A percentile compares a stretch with the other conserved stretches of the same genome.
Evolutionary conservation across 2,113 vertebrate species (phyloP).

Genomic region (Atrichornis clamosus): DNA sequence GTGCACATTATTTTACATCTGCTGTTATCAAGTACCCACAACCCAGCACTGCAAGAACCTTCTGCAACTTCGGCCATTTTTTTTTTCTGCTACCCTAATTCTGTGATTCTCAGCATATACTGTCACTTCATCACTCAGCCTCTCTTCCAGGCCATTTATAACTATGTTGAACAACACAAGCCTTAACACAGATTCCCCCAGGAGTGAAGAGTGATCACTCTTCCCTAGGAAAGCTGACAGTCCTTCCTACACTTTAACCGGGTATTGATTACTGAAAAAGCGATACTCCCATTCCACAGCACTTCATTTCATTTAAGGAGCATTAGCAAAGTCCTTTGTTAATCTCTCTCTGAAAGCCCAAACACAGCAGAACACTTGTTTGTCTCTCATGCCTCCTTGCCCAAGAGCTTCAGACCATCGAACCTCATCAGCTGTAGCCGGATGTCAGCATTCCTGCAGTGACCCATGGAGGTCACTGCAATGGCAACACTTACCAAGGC

Average conservation of each 20-base stretch:
- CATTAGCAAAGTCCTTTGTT: neutral
- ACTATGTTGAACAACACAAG: neutral
- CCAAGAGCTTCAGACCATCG: neutral
- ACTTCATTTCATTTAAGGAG: neutral
- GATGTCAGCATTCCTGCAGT: neutral
- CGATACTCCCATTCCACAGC: neutral
- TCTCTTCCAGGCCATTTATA: neutral
- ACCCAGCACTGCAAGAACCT: neutral
- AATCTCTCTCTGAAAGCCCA: neutral
- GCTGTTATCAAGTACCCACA: neutral
- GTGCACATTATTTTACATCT: neutral
- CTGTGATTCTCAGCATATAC: neutral
- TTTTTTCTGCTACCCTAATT: neutral
- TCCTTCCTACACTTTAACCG: neutral
- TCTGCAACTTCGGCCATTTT: neutral
- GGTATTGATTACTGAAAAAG: neutral
- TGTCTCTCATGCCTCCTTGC: neutral
- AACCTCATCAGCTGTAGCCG: neutral
- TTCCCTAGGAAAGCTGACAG: neutral
- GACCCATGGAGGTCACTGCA: constrained; percentile 10
- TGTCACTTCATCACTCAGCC: neutral
- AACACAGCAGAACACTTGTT: neutral
- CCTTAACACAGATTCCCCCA: neutral
- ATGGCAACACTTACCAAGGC: neutral
- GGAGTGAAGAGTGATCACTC: neutral